These are phyloP conservation scores for Delphinus delphis DNA, from an alignment of 2,113 vertebrate species.

Conservation along the genomic window DNA sequence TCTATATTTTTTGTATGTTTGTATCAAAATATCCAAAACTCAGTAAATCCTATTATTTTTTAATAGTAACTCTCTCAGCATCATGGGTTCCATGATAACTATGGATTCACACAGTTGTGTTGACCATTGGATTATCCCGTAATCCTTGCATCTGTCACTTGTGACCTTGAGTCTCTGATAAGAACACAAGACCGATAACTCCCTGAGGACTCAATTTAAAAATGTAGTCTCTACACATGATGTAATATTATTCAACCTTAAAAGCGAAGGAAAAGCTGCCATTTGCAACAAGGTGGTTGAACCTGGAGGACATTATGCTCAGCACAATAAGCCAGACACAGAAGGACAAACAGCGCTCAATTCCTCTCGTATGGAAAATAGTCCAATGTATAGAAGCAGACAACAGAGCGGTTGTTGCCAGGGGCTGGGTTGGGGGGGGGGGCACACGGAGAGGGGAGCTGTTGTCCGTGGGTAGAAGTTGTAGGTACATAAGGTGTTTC, in stretches of 20 bases:
- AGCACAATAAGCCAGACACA: neutral
- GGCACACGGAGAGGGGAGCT: rapidly evolving
- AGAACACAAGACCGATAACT: too few relatives aligned
- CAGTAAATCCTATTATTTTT: neutral
- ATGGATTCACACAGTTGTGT: too few relatives aligned
- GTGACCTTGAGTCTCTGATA: neutral
- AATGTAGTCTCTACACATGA: neutral
- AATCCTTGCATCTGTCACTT: neutral
- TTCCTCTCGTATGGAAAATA: neutral
- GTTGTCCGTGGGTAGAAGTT: neutral
- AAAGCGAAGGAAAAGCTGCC: too few relatives aligned
- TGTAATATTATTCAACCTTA: neutral
- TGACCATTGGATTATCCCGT: rapidly evolving
- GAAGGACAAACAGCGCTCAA: rapidly evolving
- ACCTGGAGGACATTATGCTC: neutral
- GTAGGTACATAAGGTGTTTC: rapidly evolving
- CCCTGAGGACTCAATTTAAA: too few relatives aligned
- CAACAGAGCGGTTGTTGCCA: neutral
- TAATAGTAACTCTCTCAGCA: rapidly evolving
- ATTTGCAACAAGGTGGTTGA: neutral
- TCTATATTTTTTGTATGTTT: neutral
- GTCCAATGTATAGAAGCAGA: neutral
- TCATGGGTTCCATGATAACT: rapidly evolving
- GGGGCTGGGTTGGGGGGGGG: neutral
- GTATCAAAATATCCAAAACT: neutral